phyloP scores from a whole-genome alignment of 1,140 invertebrate genomes.

The Cephus cinctus region DNA sequence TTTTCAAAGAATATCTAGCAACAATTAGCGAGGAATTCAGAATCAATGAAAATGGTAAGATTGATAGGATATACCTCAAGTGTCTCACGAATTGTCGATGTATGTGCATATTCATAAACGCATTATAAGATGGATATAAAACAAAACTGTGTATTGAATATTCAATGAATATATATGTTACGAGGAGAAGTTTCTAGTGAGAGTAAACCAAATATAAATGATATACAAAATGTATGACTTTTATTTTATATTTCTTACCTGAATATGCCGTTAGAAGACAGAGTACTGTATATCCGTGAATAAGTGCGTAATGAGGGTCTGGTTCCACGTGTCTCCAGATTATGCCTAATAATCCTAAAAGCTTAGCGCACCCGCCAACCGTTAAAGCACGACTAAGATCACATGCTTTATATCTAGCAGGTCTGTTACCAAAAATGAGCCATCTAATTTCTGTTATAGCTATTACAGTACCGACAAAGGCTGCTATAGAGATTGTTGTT shows the following conservation, averaged over 20 bases:
- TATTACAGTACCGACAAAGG: conserved; percentile 35
- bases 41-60: too few relatives aligned
- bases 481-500: conserved; percentile 37
- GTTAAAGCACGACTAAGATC: conserved; percentile 40
- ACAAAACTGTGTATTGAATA: too few relatives aligned
- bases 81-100: too few relatives aligned
- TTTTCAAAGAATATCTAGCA: too few relatives aligned
- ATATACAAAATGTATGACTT: conserved; percentile 5
- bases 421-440: conserved; percentile 26
- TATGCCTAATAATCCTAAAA: conserved; percentile 45
- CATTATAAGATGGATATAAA: too few relatives aligned
- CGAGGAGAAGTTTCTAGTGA: conserved; percentile 1
- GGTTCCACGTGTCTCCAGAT: conserved; percentile 45
- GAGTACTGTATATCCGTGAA: conserved; percentile 48
- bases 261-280: conserved; percentile 51
- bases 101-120: too few relatives aligned
- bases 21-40: too few relatives aligned
- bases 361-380: conserved; percentile 47
- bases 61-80: too few relatives aligned
- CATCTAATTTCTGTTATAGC: conserved; percentile 40
- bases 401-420: conserved; percentile 33
- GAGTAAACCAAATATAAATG: conserved; percentile 9
- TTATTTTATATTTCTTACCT: conserved; percentile 33
- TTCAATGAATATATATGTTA: too few relatives aligned
- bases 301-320: conserved; percentile 41